These are phyloP conservation scores for Pissodes strobi DNA, from an alignment of 1,140 invertebrate species.

Conservation along the genomic window DNA sequence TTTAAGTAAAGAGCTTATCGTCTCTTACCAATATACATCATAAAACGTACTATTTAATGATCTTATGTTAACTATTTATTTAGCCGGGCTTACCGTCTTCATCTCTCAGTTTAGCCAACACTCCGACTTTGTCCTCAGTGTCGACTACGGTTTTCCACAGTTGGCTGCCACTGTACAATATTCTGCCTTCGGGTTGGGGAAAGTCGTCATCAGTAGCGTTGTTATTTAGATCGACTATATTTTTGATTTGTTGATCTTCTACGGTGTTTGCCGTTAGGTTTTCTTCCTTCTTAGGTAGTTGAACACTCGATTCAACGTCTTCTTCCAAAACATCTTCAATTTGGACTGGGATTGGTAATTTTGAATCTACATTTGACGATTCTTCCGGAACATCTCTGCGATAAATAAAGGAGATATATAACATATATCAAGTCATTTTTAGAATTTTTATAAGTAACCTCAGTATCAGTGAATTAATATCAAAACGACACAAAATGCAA, in stretches of 20 bases:
- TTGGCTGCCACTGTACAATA: constrained; percentile 61
- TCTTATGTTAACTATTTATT: no score
- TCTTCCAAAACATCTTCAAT: constrained; percentile 22
- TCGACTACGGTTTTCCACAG: constrained; percentile 57
- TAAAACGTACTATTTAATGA: no score
- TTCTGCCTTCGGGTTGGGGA: constrained; percentile 31
- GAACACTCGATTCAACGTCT: no score
- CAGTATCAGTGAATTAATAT: no score
- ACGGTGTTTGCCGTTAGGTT: no score
- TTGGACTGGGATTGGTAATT: neutral
- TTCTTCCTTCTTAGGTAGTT: no score
- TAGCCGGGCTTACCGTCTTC: constrained; percentile 58
- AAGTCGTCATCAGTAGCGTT: constrained; percentile 17
- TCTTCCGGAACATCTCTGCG: neutral
- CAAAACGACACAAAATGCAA: no score
- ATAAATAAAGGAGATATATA: neutral
- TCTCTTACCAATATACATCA: no score
- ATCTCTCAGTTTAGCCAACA: constrained; percentile 56
- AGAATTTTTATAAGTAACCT: neutral
- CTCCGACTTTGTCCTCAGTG: constrained; percentile 52
- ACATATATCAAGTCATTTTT: no score
- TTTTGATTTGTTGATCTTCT: no score
- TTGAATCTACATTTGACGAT: neutral
- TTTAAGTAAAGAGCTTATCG: no score
- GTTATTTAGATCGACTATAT: neutral